Evolutionary conservation across 2,888 invertebrate genomes (phyloP), one percentile per base, ranked within the genome.

Genomic region (Sarcophaga subvicina): DNA sequence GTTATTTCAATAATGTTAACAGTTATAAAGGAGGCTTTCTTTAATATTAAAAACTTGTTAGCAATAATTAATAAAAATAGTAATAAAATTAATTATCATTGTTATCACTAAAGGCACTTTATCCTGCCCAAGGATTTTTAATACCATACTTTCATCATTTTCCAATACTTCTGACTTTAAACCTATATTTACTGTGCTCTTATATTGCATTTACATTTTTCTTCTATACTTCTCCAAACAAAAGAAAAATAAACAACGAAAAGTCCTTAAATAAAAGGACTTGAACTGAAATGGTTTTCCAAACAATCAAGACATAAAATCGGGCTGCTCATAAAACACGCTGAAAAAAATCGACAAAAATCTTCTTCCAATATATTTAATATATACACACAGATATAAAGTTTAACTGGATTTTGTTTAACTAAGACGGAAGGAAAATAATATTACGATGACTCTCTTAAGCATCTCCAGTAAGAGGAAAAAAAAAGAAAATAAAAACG

Each of bases 371-470:
- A 37, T 71, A 64, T 72, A 66, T 80, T 66, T 14, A 20, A 27
- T 72, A 72, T n/a, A 14, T 27, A 37, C 37, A 8, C 37, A 37
- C 8, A 37, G 37, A 8, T n/a, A 54, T 60, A 62, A 69, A 49
- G 73, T 66, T 37, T 78, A 73, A 73, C 54, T 45, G 63, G 73
- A 79, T 83, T 83, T 78, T 78, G 62, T 78, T 83, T 73, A 67
- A 67, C 20, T 10, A 54, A 71, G 71, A 66, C 37, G 72, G 14
- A 72, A 78, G 25, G 37, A 63, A 54, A 76, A 49, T 37, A 62
- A 59, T 83, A 66, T 71, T 71, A 67, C 70, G 76, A 69, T 76
- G 76, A 69, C 69, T 64, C 17, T 62, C 62, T 78, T 69, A 69
- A 75, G 81, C 63, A 54, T 27, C 6, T 8, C 5, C 47, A 59